Conservation (phyloP, 2,113 vertebrate species). For the Rhipidura dahli region DNA sequence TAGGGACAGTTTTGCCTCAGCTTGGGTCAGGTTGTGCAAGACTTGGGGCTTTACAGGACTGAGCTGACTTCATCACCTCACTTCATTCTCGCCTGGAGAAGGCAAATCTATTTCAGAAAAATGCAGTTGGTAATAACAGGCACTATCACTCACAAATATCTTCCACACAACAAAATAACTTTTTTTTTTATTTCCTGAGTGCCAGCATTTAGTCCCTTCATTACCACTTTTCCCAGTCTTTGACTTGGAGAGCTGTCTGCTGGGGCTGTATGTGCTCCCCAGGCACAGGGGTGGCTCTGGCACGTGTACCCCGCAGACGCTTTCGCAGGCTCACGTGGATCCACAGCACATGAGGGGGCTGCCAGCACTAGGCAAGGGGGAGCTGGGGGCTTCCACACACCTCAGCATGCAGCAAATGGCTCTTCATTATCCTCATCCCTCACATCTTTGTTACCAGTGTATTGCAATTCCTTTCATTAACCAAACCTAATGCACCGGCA, state of each 20-base stretch:
- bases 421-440: conserved; percentile 26
- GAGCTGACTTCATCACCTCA: not conserved
- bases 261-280: not conserved
- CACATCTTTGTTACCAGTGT: not conserved
- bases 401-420: not conserved
- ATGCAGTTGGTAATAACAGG: not conserved
- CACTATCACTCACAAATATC: not conserved
- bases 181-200: not conserved
- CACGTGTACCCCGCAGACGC: not conserved
- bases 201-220: not conserved
- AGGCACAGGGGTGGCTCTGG: conserved; percentile 4
- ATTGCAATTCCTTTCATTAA: conserved; percentile 33
- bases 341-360: not conserved
- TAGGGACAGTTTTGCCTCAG: not conserved
- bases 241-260: conserved; percentile 7
- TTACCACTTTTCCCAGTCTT: not conserved
- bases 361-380: not conserved
- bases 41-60: not conserved
- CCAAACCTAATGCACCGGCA: not conserved
- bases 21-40: not conserved
- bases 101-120: conserved; percentile 39
- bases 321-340: not conserved
- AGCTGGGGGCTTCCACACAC: not conserved
- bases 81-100: conserved; percentile 23
- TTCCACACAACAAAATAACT: not conserved